Evolutionary conservation across 1,140 invertebrate genomes (phyloP).

Genomic region (Radopholus similis): DNA sequence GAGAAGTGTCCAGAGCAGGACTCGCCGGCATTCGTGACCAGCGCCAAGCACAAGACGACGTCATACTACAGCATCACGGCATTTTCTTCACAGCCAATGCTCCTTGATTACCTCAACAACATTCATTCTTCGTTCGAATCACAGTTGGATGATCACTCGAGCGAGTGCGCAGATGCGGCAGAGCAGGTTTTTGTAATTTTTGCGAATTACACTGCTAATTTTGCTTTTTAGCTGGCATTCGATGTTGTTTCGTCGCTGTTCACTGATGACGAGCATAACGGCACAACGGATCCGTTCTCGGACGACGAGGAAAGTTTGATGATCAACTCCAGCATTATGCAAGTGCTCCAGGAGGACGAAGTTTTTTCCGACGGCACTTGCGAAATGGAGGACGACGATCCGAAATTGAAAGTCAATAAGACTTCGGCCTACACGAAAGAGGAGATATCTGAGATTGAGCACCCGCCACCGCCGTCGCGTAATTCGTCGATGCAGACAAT

Average conservation of each 20-base stretch:
- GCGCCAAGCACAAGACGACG: not conserved
- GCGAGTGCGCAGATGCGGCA: conserved; percentile 4
- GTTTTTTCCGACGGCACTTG: too few species aligned
- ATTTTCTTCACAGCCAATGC: not conserved
- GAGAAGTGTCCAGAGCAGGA: not conserved
- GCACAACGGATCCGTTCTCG: not conserved
- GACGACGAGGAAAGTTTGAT: conserved; percentile 9
- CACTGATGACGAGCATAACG: conserved; percentile 6
- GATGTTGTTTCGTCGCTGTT: conserved; percentile 22
- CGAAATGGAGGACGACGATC: not conserved
- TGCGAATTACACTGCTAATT: not conserved
- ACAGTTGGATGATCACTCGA: not conserved
- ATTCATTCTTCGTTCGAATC: conserved; percentile 7
- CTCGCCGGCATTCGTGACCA: conserved; percentile 1
- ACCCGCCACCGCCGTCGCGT: not conserved
- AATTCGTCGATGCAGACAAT: conserved; percentile 13
- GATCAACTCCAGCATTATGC: not conserved
- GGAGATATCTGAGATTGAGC: not conserved
- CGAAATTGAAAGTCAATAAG: not conserved
- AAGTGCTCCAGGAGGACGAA: not conserved
- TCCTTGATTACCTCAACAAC: not conserved
- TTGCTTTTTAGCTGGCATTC: conserved; percentile 1
- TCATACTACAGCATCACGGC: not conserved
- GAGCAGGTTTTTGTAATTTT: conserved; percentile 8
- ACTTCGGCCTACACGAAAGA: too few species aligned